Evolutionary conservation across 92 coral and sea anemone species (phyloP).

Genomic region (Porites lobata): DNA sequence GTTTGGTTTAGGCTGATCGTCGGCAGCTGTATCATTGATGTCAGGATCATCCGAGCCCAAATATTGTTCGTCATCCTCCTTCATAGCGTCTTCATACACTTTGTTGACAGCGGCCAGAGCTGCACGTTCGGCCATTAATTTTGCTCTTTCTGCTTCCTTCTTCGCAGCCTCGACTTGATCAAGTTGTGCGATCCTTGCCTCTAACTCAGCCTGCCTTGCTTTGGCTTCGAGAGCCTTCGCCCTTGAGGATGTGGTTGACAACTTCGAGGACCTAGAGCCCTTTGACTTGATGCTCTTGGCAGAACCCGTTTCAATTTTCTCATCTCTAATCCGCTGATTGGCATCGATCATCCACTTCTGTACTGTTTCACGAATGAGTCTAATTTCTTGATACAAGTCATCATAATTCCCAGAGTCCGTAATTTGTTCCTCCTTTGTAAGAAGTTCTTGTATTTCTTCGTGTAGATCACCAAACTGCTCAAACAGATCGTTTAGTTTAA

Average conservation of each 20-base stretch:
- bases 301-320: neutral
- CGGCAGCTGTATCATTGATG: too few species aligned
- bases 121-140: conserved; percentile 34
- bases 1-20: neutral
- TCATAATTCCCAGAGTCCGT: too few species aligned
- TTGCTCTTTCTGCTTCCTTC: conserved; percentile 49
- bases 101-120: too few species aligned
- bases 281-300: neutral
- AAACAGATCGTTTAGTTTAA: conserved; percentile 42
- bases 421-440: too few species aligned
- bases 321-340: conserved; percentile 32
- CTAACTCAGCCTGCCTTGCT: conserved; percentile 47
- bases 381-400: conserved; percentile 3
- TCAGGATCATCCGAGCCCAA: too few species aligned
- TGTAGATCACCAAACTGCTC: conserved; percentile 54
- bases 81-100: too few species aligned
- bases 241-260: conserved; percentile 42
- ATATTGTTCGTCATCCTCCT: too few species aligned
- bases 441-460: conserved; percentile 56
- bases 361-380: conserved; percentile 12
- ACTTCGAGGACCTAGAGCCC: conserved; percentile 33
- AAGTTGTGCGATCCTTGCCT: conserved; percentile 44
- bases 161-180: conserved; percentile 42
- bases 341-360: conserved; percentile 47
- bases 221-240: conserved; percentile 58